These are phyloP conservation scores for Manis pentadactyla DNA, from an alignment of 2,797 vertebrate genomes.

Conservation along the genomic window DNA sequence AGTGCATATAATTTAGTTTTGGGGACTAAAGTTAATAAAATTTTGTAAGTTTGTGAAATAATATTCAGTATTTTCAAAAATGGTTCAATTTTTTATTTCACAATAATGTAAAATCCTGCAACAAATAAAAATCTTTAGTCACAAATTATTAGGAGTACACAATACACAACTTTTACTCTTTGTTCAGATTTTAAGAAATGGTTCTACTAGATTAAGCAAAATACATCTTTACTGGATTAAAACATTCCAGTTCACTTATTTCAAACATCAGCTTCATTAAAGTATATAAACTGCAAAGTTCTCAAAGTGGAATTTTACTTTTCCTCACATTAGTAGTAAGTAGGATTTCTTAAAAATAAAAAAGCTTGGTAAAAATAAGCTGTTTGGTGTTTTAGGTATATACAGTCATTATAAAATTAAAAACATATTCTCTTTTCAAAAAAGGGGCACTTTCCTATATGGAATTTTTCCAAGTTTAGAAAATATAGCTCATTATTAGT, in stretches of 20 bases:
- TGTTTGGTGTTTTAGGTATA: conserved; percentile 10
- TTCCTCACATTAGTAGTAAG: conserved; percentile 35
- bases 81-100: conserved; percentile 39
- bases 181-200: conserved; percentile 48
- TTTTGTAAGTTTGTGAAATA: conserved; percentile 53
- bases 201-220: conserved; percentile 35
- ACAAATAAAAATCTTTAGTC: conserved; percentile 55
- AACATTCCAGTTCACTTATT: conserved; percentile 48
- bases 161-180: conserved; percentile 19
- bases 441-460: background rate
- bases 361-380: conserved; percentile 10
- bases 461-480: conserved; percentile 36
- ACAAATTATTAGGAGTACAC: conserved; percentile 37
- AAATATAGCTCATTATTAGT: conserved; percentile 52
- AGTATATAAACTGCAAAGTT: conserved; percentile 22
- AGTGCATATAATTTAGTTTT: conserved; percentile 46
- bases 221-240: background rate
- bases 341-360: conserved; percentile 37
- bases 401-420: conserved; percentile 20
- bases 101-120: conserved; percentile 32
- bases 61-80: background rate
- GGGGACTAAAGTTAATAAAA: background rate
- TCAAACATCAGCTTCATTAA: conserved; percentile 43
- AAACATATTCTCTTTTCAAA: conserved; percentile 50
- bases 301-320: conserved; percentile 25